These are phyloP conservation scores for Menura novaehollandiae DNA, from an alignment of 2,113 vertebrate species.

Conservation along the genomic window DNA sequence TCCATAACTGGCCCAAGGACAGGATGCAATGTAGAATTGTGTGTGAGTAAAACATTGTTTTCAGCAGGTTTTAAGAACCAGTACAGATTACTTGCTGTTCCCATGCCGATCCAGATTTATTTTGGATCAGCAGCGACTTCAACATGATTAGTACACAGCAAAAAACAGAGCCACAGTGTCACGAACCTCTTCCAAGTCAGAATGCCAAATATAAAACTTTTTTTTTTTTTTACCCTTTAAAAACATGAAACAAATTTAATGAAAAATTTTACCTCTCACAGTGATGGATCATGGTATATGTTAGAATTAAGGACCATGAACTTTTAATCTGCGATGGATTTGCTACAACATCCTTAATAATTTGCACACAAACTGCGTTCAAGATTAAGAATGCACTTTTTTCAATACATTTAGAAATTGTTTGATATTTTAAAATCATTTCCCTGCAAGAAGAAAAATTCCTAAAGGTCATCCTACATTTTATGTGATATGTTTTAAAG, in stretches of 20 bases:
- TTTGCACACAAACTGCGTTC: neutral
- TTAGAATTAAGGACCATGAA: neutral
- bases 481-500: neutral
- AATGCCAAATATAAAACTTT: neutral
- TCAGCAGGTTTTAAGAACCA: constrained; percentile 25
- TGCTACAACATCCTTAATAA: neutral
- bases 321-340: neutral
- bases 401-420: neutral
- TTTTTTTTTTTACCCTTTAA: neutral
- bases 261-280: neutral
- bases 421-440: neutral
- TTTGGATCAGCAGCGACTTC: constrained; percentile 46
- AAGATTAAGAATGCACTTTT: neutral
- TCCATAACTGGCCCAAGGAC: neutral
- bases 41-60: constrained; percentile 50
- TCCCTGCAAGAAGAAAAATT: neutral
- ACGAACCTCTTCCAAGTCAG: neutral
- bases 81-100: constrained; percentile 52
- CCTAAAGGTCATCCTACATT: neutral
- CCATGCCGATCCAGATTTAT: constrained; percentile 54
- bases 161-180: neutral
- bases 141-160: neutral
- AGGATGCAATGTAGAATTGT: neutral
- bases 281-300: neutral
- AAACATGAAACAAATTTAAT: neutral